Evolutionary conservation across 2,888 invertebrate genomes (phyloP).

Genomic region (Pilophorus perplexus): DNA sequence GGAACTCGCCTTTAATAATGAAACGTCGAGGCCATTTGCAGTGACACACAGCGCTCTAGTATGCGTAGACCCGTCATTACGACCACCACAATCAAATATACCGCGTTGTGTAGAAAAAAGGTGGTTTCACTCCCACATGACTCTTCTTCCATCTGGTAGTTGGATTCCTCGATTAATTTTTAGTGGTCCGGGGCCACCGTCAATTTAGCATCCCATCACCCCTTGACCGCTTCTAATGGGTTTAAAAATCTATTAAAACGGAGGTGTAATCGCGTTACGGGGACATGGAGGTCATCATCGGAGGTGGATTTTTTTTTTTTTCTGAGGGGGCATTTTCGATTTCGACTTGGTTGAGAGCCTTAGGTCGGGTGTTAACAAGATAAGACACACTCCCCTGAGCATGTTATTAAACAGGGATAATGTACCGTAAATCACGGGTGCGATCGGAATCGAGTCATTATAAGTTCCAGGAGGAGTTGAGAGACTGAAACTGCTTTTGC

Average conservation of each 20-base stretch:
- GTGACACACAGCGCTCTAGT: slow-evolving; percentile 26
- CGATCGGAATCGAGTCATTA: too few relatives aligned
- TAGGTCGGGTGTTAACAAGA: too few relatives aligned
- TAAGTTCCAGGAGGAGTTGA: too few relatives aligned
- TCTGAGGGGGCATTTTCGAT: too few relatives aligned
- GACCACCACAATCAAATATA: neutral
- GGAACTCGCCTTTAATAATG: slow-evolving; percentile 33
- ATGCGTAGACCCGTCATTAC: slow-evolving; percentile 30
- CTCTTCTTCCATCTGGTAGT: slow-evolving; percentile 16
- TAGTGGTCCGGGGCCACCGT: slow-evolving; percentile 16
- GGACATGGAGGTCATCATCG: too few relatives aligned
- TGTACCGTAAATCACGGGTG: too few relatives aligned
- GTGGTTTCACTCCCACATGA: slow-evolving; percentile 6
- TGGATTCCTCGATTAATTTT: slow-evolving; percentile 35
- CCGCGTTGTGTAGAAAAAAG: neutral
- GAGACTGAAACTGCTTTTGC: too few relatives aligned
- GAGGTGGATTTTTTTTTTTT: too few relatives aligned
- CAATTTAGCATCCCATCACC: slow-evolving; percentile 30
- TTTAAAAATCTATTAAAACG: slow-evolving; percentile 28
- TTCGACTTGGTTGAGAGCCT: too few relatives aligned
- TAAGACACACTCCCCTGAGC: too few relatives aligned
- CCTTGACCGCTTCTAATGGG: slow-evolving; percentile 23
- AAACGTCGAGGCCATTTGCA: slow-evolving; percentile 34
- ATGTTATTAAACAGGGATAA: too few relatives aligned
- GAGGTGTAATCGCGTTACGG: slow-evolving; percentile 5